These are phyloP conservation scores for Dione vanillae DNA, from an alignment of 2,888 invertebrate species.

Conservation along the genomic window DNA sequence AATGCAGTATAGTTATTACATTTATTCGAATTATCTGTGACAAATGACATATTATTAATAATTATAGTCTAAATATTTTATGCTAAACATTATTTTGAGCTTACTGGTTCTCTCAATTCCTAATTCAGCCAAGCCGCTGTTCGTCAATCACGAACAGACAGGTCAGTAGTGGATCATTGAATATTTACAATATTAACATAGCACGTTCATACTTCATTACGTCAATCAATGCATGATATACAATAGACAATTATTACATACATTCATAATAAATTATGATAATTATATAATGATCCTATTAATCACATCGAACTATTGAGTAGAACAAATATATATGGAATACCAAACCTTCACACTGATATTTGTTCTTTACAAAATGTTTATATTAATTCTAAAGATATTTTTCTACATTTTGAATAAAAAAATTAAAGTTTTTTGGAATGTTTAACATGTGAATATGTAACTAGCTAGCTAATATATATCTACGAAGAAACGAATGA, in stretches of 20 bases:
- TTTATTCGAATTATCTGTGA: constrained; percentile 77
- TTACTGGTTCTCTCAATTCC: constrained; percentile 81
- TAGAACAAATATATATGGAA: constrained; percentile 26
- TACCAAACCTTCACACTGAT: constrained; percentile 11
- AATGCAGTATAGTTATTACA: constrained; percentile 64
- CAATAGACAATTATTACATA: constrained; percentile 38
- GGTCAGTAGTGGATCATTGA: constrained; percentile 56
- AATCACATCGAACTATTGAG: constrained; percentile 25
- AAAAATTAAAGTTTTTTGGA: constrained; percentile 21
- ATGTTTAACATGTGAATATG: constrained; percentile 15
- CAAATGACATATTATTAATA: constrained; percentile 74
- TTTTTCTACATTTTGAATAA: constrained; percentile 19
- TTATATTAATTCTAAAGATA: constrained; percentile 24
- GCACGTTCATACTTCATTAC: constrained; percentile 30
- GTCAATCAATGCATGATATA: constrained; percentile 34
- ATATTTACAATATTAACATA: constrained; percentile 61
- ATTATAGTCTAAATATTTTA: constrained; percentile 55
- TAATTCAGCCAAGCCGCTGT: constrained; percentile 75
- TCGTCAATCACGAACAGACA: constrained; percentile 57
- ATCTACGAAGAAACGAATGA: constrained; percentile 20
- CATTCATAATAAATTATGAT: constrained; percentile 31
- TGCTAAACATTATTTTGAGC: constrained; percentile 74
- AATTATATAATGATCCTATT: constrained; percentile 26
- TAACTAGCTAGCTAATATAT: no score
- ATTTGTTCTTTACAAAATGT: constrained; percentile 34